These are phyloP conservation scores for Stichodactyla mertensii DNA, from an alignment of 64 coral and sea anemone species.

Conservation along the genomic window DNA sequence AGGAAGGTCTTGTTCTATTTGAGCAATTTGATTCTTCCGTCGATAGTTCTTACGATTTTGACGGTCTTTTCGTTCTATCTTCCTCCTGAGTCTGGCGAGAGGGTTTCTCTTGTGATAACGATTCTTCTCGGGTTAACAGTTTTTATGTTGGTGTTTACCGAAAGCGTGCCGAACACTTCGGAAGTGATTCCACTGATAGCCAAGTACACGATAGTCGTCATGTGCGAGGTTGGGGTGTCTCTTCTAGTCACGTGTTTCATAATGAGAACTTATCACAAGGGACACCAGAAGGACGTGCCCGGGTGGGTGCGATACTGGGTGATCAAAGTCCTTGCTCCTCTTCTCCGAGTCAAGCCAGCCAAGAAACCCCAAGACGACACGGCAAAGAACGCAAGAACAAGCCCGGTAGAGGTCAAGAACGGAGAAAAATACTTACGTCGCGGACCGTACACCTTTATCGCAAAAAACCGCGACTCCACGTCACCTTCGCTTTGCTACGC, in stretches of 20 bases:
- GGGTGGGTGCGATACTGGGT: slow-evolving; percentile 56
- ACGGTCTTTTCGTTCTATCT: slow-evolving; percentile 83
- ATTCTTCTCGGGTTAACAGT: slow-evolving; percentile 87
- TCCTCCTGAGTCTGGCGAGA: slow-evolving; percentile 89
- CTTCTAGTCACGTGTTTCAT: slow-evolving; percentile 78
- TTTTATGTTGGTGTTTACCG: slow-evolving; percentile 85
- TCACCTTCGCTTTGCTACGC: background rate
- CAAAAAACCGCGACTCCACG: background rate
- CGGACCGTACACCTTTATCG: slow-evolving; percentile 1
- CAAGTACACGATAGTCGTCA: slow-evolving; percentile 72
- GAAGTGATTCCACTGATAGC: slow-evolving; percentile 93
- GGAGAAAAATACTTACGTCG: background rate
- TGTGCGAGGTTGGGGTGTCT: slow-evolving; percentile 78
- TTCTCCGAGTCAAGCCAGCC: slow-evolving; percentile 46
- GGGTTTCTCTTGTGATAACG: slow-evolving; percentile 83
- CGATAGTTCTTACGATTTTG: slow-evolving; percentile 59
- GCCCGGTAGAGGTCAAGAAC: background rate
- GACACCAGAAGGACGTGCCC: slow-evolving; percentile 51
- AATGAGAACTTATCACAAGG: slow-evolving; percentile 66
- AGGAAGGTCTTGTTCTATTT: slow-evolving; percentile 85
- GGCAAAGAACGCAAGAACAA: background rate
- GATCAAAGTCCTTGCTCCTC: slow-evolving; percentile 63
- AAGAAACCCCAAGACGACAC: background rate
- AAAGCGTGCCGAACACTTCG: slow-evolving; percentile 70
- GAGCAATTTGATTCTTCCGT: slow-evolving; percentile 79